Evolutionary conservation across 2,888 invertebrate species (phyloP).

Genomic region (Andrena flavipes): DNA sequence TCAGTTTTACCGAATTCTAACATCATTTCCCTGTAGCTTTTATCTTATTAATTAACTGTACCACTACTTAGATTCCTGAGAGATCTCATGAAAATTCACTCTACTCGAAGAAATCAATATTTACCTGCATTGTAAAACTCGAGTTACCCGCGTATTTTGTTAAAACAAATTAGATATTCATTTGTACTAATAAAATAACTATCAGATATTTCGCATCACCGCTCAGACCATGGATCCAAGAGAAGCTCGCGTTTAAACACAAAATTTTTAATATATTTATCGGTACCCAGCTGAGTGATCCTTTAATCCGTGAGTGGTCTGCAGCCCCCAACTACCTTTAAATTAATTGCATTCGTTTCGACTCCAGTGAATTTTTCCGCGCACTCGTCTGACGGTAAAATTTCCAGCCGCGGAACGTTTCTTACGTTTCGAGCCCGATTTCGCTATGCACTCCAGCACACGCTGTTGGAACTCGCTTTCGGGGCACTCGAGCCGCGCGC

Average conservation of each 20-base stretch:
- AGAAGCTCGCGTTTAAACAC: background rate
- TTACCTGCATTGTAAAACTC: too few relatives aligned
- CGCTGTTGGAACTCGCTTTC: conserved; percentile 27
- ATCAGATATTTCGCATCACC: too few relatives aligned
- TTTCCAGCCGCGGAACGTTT: conserved; percentile 12
- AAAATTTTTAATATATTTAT: background rate
- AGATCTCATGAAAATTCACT: too few relatives aligned
- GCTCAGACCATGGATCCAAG: background rate
- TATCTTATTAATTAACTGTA: too few relatives aligned
- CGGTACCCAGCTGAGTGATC: conserved; percentile 6
- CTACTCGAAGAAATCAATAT: too few relatives aligned
- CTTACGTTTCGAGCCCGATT: conserved; percentile 37
- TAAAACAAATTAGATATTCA: too few relatives aligned
- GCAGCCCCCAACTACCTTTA: too few relatives aligned
- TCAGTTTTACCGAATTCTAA: too few relatives aligned
- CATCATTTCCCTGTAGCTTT: too few relatives aligned
- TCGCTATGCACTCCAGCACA: conserved; percentile 8
- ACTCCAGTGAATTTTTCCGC: conserved; percentile 15
- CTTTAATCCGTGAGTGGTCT: background rate
- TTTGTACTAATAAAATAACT: too few relatives aligned
- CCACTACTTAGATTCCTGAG: too few relatives aligned
- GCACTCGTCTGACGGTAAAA: conserved; percentile 14
- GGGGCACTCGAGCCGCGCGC: conserved; percentile 19
- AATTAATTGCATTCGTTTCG: conserved; percentile 42
- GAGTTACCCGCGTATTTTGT: too few relatives aligned